phyloP scores from a whole-genome alignment of 2,888 invertebrate species.

The Rotaria magnacalcarata region DNA sequence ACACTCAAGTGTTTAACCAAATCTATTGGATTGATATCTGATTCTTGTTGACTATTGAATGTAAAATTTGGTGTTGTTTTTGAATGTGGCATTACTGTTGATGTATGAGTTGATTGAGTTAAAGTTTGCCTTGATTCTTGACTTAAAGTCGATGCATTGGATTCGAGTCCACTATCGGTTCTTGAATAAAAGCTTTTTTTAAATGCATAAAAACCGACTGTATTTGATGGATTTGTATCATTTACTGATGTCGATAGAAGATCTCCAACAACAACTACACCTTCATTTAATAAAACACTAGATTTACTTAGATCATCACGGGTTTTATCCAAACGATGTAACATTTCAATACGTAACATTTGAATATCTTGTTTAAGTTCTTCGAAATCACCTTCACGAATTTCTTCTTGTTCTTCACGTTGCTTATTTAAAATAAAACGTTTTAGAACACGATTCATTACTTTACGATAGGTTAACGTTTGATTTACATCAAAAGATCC shows the following conservation, averaged over 20 bases:
- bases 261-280: constrained; percentile 38
- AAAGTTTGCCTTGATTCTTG: not conserved
- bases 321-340: constrained; percentile 49
- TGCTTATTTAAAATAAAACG: constrained; percentile 63
- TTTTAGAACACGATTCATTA: constrained; percentile 53
- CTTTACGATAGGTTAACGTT: constrained; percentile 48
- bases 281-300: constrained; percentile 38
- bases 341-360: constrained; percentile 53
- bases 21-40: not conserved
- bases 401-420: constrained; percentile 71
- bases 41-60: not conserved
- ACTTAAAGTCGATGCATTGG: not conserved
- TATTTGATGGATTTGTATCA: not conserved
- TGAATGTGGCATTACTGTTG: not conserved
- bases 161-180: not conserved
- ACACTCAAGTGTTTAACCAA: not conserved
- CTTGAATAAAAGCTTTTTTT: not conserved
- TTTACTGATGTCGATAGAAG: not conserved
- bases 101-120: not conserved
- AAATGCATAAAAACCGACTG: not conserved
- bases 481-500: constrained; percentile 51
- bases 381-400: constrained; percentile 65
- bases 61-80: not conserved
- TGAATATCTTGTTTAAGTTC: constrained; percentile 55
- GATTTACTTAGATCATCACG: constrained; percentile 39